Conservation (phyloP, 1,140 invertebrate species). For the Philotrypesis tridentata region DNA sequence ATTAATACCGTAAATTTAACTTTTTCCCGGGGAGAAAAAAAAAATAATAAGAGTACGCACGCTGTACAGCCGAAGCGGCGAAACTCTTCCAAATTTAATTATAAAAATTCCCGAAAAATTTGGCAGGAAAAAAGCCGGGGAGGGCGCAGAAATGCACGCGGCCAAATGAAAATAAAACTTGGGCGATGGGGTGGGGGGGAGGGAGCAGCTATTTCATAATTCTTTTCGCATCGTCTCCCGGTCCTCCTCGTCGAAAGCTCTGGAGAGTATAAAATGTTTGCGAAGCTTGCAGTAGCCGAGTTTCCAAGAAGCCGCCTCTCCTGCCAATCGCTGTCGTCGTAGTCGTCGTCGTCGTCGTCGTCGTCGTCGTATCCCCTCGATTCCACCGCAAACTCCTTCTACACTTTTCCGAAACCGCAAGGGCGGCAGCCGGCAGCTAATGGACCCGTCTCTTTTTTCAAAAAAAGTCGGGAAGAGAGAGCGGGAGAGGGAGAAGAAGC, state of each 20-base stretch:
- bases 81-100: too few relatives aligned
- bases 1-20: background rate
- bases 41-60: too few relatives aligned
- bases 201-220: background rate
- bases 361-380: background rate
- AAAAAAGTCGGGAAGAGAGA: too few relatives aligned
- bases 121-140: too few relatives aligned
- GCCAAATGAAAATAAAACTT: background rate
- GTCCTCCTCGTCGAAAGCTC: background rate
- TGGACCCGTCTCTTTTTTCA: slow-evolving; percentile 33
- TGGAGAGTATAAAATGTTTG: background rate
- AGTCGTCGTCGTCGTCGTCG: too few relatives aligned
- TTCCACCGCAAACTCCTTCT: background rate
- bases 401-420: slow-evolving; percentile 14
- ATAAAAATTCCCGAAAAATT: too few relatives aligned
- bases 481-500: background rate
- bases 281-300: background rate
- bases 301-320: background rate
- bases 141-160: too few relatives aligned
- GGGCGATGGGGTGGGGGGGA: too few relatives aligned
- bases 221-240: background rate
- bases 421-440: slow-evolving; percentile 29
- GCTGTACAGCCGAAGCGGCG: too few relatives aligned
- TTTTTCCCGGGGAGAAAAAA: background rate
- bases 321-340: background rate